Evolutionary conservation across 1,140 invertebrate genomes (phyloP), one percentile per base, ranked within the genome.

Genomic region (Trialeurodes vaporariorum): DNA sequence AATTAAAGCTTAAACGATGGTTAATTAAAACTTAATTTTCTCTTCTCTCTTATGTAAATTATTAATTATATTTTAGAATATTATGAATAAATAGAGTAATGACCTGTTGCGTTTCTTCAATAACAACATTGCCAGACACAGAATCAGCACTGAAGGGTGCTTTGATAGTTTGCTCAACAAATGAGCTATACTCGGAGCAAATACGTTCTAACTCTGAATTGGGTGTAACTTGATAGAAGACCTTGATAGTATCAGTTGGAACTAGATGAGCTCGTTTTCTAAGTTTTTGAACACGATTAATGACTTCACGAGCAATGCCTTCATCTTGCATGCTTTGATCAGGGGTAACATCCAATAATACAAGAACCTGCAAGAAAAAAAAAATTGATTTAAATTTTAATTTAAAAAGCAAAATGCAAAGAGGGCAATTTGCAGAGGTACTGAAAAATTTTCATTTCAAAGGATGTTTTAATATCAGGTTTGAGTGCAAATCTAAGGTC

Each of bases 211-310:
- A 79, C 64, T 86, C 83, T 62, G 81, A 80, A 0, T 76, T 65
- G 68, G 88, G 85, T 64, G 74, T 77, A 1, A 92, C 82, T 27
- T 84, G 78, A 75, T 92, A 95, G 76, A 88, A 96, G 49, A 96
- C 88, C 40, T 85, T 83, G 25, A 98, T 92, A 67, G 88, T 85
- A 81, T 99, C 95, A 12, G 92, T 90, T 0, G 96, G 94, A 23
- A 96, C 88, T 17, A 99, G 81, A 74, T 92, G 87, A 1, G 93
- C 95, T 78, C 96, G 95, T 78, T 99, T 99, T n/a, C 97, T 82
- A 0, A 99, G 80, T 79, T 97, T 98, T 76, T 99, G 98, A 58
- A 99, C 85, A 60, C 96, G 85, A 77, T 98, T 99, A 26, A 98
- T 94, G 11, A 99, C 87, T 81, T 99, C 97, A 68, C 97, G 82